Evolutionary conservation across 2,797 vertebrate genomes (phyloP).

Genomic region (Gambusia yucatana): DNA sequence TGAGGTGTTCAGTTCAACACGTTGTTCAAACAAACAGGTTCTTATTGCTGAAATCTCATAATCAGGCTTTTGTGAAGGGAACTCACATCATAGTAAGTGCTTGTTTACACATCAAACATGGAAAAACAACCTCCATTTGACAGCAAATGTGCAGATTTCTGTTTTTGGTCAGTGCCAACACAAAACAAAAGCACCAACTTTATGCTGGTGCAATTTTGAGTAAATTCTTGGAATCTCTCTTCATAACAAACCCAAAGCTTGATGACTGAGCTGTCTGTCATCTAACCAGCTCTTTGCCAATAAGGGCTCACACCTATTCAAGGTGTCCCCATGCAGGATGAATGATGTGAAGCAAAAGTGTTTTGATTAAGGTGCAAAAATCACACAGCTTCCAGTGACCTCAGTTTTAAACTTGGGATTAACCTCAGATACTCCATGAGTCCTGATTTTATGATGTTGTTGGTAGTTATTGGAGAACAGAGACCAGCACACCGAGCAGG

Average conservation of each 20-base stretch:
- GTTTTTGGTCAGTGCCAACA: background rate
- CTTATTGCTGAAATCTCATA: background rate
- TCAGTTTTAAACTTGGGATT: background rate
- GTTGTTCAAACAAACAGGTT: background rate
- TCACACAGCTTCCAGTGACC: background rate
- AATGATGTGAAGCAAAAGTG: background rate
- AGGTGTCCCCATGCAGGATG: background rate
- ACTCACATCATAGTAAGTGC: background rate
- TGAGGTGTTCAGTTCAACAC: background rate
- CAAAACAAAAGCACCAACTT: background rate
- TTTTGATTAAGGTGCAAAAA: background rate
- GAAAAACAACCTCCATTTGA: background rate
- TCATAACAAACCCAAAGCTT: background rate
- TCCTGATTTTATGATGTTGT: background rate
- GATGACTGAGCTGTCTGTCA: background rate
- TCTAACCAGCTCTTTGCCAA: background rate
- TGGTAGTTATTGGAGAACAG: slow-evolving; percentile 2
- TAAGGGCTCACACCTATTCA: background rate
- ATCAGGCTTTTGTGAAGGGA: background rate
- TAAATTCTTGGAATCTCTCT: background rate
- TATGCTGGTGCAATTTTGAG: background rate
- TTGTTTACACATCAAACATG: background rate
- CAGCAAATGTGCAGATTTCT: background rate
- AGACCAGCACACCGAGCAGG: background rate
- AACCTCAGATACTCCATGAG: background rate